A percentile compares a stretch with the other conserved stretches of the same genome.
phyloP scores from a whole-genome alignment of 2,888 invertebrate species.

The Nezara viridula region DNA sequence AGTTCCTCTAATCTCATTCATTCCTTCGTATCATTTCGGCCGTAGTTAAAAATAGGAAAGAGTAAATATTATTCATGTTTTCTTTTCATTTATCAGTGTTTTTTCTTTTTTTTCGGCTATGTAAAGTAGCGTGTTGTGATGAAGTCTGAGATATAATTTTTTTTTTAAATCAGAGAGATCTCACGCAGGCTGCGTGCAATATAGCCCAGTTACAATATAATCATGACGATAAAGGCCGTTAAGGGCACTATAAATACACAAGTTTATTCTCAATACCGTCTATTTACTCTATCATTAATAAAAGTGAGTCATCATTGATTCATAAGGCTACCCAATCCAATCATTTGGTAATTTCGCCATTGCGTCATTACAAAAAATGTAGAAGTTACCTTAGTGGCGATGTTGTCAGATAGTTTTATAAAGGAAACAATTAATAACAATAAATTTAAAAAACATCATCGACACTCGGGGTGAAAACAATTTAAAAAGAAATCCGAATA shows the following conservation, averaged over 20 bases:
- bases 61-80: not conserved
- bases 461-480: no score
- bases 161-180: slow-evolving; percentile 15
- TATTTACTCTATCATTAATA: slow-evolving; percentile 18
- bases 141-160: not conserved
- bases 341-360: not conserved
- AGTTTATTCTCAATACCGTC: not conserved
- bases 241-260: slow-evolving; percentile 17
- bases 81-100: not conserved
- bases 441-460: no score
- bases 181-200: slow-evolving; percentile 11
- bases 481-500: no score
- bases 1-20: not conserved
- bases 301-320: not conserved
- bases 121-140: slow-evolving; percentile 16
- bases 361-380: no score
- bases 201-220: slow-evolving; percentile 9
- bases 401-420: no score
- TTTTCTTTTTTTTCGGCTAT: not conserved
- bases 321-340: not conserved
- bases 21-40: not conserved
- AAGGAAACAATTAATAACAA: no score
- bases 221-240: not conserved
- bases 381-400: no score
- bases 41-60: not conserved